Percentiles rank a stretch among this genome's conserved stretches.
These are phyloP conservation scores for Ptychodera flava DNA, from an alignment of 35 echinoderm and acorn worm species.

Conservation along the genomic window DNA sequence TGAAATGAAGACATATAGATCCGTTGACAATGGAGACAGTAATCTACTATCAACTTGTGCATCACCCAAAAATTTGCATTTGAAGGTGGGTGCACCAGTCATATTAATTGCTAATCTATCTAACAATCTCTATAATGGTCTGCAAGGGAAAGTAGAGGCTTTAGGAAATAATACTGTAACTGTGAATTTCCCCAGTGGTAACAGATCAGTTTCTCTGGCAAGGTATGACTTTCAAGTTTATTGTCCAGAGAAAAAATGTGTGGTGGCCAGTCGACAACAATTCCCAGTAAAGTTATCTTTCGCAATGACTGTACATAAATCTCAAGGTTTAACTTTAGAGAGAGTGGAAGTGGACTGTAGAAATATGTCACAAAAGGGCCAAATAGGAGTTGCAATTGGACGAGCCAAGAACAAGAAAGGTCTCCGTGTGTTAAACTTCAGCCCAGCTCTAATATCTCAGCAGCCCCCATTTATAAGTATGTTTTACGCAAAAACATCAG, in stretches of 20 bases:
- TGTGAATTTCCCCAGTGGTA: too few species aligned
- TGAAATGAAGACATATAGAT: too few species aligned
- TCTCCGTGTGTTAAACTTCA: not conserved
- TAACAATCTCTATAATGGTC: too few species aligned
- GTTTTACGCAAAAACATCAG: slow-evolving; percentile 3
- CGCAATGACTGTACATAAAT: too few species aligned
- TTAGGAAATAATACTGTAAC: too few species aligned
- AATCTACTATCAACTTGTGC: too few species aligned
- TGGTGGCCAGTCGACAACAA: slow-evolving; percentile 7
- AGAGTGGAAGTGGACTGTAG: slow-evolving; percentile 5
- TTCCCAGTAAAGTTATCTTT: not conserved
- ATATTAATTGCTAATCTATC: too few species aligned
- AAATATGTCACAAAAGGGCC: slow-evolving; percentile 5
- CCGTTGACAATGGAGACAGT: too few species aligned
- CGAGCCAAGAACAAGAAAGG: not conserved
- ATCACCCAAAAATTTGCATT: too few species aligned
- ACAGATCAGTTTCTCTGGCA: too few species aligned
- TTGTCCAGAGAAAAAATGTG: not conserved
- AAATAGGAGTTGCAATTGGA: slow-evolving; percentile 21
- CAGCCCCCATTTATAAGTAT: not conserved
- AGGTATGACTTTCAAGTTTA: not conserved
- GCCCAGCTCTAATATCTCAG: not conserved
- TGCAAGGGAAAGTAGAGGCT: too few species aligned
- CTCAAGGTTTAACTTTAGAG: slow-evolving; percentile 11
- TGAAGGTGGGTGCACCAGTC: too few species aligned